Base-by-base conservation (phyloP, 2,888 invertebrate species). In the Sycophila texana region DNA sequence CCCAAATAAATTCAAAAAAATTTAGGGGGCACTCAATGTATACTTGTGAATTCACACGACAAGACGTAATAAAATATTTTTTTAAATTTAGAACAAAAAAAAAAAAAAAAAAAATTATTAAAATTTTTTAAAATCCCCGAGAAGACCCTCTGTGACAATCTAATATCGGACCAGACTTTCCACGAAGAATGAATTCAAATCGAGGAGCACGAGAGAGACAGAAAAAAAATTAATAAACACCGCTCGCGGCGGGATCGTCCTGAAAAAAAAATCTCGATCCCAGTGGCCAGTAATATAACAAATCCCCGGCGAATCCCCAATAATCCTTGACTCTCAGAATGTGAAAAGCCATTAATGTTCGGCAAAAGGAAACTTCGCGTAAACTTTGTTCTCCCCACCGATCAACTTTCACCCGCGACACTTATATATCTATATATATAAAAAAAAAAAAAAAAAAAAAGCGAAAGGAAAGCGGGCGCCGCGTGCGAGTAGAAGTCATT, bases 191-290 rank as follows among this genome's bases (percentile, higher is more conserved):
- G 18, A 63, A 63, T 63, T 63, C 39, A 63, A 2, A 10, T 20
- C 47, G n/a, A 13, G 4, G 2, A 22, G 30, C 2, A 26, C 14
- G 14, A 14, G 22, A 13, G n/a, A 1, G 61, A 14, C 10, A 63
- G 16, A 30, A 30, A n/a, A 39, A 39, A 63, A 63, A 63, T 63
- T 63, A 63, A 61, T 30, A 30, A 61, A 61, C 30, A 61, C 12
- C 61, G n/a, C 39, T 39, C 2, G 26, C 4, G 20, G 4, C 30
- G 39, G 16, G 39, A 1, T 10, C 14, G 26, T 12, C 26, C 26
- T 3, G 26, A 26, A 26, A 22, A 26, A 26, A 60, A 60, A 22
- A 14, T 14, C 60, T 60, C 14, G 22, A 13, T 39, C 58, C 13
- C 58, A 10, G 4, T 1, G 16, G n/a, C 53, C 14, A 53, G 12